Evolutionary conservation across 2,797 vertebrate species (phyloP).

Genomic region (Sebastes glaucus): DNA sequence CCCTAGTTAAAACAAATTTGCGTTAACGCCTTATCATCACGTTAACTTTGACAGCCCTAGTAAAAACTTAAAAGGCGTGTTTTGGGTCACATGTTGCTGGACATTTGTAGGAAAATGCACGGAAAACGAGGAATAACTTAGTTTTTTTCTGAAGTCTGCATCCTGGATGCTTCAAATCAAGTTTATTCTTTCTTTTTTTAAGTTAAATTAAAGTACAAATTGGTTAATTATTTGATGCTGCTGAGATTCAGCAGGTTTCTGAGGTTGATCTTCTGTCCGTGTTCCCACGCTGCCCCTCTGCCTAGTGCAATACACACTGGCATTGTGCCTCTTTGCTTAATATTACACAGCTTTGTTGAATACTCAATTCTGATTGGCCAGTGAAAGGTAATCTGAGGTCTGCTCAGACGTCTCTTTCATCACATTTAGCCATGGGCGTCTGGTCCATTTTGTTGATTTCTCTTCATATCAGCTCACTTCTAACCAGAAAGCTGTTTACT

Average conservation of each 20-base stretch:
- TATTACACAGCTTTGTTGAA: neutral
- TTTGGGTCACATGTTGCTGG: too few relatives aligned
- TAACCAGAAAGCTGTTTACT: neutral
- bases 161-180: neutral
- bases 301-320: too few relatives aligned
- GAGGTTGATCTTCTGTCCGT: neutral
- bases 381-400: neutral
- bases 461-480: neutral
- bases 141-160: too few relatives aligned
- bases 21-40: rapidly evolving
- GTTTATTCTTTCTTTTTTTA: neutral
- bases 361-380: neutral
- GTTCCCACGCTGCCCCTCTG: neutral
- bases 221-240: neutral
- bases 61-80: too few relatives aligned
- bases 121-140: too few relatives aligned
- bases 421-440: neutral
- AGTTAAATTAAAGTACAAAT: neutral
- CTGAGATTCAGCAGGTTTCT: neutral
- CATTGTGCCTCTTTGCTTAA: neutral
- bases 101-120: too few relatives aligned
- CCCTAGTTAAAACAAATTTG: too few relatives aligned
- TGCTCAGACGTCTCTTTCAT: neutral
- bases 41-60: too few relatives aligned
- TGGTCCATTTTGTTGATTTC: neutral